Conservation (phyloP, 1,140 invertebrate species). For the Zaprionus ghesquierei region DNA sequence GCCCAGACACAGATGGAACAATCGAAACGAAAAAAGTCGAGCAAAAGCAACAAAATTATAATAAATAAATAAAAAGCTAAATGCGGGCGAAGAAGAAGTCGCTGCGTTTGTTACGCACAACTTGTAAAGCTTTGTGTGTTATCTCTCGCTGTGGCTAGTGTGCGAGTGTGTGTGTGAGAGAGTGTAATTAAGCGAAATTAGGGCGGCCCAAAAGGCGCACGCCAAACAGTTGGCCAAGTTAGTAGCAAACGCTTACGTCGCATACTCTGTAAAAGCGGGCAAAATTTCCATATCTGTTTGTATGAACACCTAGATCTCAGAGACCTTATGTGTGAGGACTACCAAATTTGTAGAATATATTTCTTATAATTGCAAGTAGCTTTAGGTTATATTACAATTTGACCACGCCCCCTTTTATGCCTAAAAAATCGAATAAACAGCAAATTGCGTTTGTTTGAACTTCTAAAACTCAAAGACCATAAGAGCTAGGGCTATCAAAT, state of each 20-base stretch:
- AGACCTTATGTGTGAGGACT: neutral
- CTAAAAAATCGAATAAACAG: neutral
- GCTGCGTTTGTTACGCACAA: constrained; percentile 57
- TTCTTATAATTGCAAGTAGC: neutral
- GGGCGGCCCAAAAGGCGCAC: constrained; percentile 59
- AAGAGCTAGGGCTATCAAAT: neutral
- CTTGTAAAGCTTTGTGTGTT: constrained; percentile 40
- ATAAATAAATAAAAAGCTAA: constrained; percentile 20
- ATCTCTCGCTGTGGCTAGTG: constrained; percentile 13
- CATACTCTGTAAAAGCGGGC: constrained; percentile 5
- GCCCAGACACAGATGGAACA: constrained; percentile 58
- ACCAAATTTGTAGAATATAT: neutral
- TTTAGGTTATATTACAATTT: neutral
- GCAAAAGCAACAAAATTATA: constrained; percentile 16
- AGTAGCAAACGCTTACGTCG: constrained; percentile 18
- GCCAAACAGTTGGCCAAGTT: constrained; percentile 35
- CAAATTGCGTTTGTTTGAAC: too few species aligned
- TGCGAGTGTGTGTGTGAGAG: constrained; percentile 4
- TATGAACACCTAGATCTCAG: too few species aligned
- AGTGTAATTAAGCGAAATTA: constrained; percentile 77
- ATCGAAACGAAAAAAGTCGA: constrained; percentile 39
- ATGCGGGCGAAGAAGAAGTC: constrained; percentile 31
- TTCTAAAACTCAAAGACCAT: too few species aligned
- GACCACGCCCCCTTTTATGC: neutral
- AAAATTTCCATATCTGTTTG: neutral